Base-by-base conservation (phyloP, 35 echinoderm and acorn worm genomes). In the Ophiothrix spiculata region DNA sequence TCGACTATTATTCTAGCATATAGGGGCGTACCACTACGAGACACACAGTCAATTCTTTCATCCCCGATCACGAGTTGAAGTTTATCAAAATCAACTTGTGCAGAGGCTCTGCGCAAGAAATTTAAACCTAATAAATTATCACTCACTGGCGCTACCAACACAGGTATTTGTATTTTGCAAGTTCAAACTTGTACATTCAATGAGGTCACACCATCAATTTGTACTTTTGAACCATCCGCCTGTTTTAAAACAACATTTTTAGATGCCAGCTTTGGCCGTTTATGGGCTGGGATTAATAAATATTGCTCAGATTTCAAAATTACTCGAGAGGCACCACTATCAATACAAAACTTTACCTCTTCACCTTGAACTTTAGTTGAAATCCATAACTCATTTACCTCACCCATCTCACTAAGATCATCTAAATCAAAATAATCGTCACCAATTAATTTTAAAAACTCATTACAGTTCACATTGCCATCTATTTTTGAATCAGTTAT, bases 101-200 rank as follows among this genome's bases (percentile, higher is more conserved):
- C 80, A 46, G 39, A 39, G 10, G 80, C 46, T 19, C 19, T 40
- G 29, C 39, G 39, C 39, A 82, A n/a, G 17, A 82, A 82, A 35
- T 54, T 49, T 25, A 82, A 31, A 16, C 80, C 80, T 56, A 82
- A 49, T 31, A 69, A 25, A n/a, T n/a, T 69, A 69, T 69, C 60
- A 69, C 60, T 69, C 23, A 15, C 60, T 25, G 60, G 60, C 60
- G 60, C 60, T n/a, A 69, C 60, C 17, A 25, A 69, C 10, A 69
- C 60, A 4, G 17, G 8, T n/a, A 69, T n/a, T 1, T 69, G 60
- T 28, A 69, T 25, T n/a, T 15, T n/a, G 29, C 60, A 69, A 69
- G 17, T 28, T 25, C 60, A 15, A 69, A 69, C 25, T n/a, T 69
- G 60, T 2, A 69, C 60, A 69, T 69, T n/a, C 60, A 69, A 25